Percentiles rank a stretch among this genome's conserved stretches.
Conservation (phyloP, 1,140 invertebrate species). For the Drosophila setifemur region DNA sequence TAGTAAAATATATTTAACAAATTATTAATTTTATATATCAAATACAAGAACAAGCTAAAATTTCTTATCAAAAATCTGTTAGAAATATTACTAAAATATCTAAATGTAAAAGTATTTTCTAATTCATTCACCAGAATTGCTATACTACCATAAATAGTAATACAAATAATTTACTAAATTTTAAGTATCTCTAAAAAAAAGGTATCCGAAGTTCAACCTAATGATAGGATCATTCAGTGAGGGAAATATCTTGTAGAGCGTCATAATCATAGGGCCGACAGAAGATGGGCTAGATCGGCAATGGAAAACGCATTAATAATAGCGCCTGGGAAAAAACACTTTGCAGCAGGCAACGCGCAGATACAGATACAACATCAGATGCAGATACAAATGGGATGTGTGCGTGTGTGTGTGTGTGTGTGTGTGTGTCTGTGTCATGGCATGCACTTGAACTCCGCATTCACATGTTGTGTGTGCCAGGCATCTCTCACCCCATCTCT, state of each 20-base stretch:
- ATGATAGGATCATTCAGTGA: not conserved
- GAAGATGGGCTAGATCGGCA: conserved; percentile 19
- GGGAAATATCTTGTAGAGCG: conserved; percentile 12
- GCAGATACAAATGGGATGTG: not conserved
- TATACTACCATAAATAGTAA: too few relatives aligned
- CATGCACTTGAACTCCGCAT: conserved; percentile 74
- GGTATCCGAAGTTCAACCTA: not conserved
- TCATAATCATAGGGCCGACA: conserved; percentile 35
- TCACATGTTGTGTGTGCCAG: conserved; percentile 52
- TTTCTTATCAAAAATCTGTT: too few relatives aligned
- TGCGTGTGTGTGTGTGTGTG: not conserved
- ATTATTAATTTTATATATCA: too few relatives aligned
- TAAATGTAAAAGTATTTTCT: too few relatives aligned
- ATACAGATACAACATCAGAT: not conserved
- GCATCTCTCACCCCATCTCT: conserved; percentile 1
- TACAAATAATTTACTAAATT: not conserved
- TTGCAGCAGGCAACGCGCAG: conserved; percentile 46
- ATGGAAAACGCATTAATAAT: conserved; percentile 44
- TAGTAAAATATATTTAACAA: too few relatives aligned
- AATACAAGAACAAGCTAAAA: too few relatives aligned
- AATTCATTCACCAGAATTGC: too few relatives aligned
- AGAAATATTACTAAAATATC: too few relatives aligned
- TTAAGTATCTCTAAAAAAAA: too few relatives aligned
- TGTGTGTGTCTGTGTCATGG: conserved; percentile 57
- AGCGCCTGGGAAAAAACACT: conserved; percentile 81